Conservation (phyloP, 2,113 vertebrate genomes). For the Nycticebus coucang region DNA sequence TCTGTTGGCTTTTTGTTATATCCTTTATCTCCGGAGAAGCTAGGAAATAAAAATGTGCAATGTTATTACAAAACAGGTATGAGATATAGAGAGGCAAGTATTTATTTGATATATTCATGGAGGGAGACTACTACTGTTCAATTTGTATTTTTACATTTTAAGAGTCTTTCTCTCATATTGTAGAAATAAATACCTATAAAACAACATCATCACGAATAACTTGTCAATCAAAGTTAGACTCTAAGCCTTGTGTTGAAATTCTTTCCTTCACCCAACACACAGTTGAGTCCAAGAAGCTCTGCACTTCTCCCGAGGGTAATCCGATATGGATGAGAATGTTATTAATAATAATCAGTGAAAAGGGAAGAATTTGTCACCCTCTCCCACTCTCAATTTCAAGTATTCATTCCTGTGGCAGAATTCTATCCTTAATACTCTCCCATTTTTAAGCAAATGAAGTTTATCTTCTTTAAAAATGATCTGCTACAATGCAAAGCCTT, state of each 20-base stretch:
- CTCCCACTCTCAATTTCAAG: not conserved
- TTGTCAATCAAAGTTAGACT: not conserved
- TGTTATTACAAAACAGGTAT: not conserved
- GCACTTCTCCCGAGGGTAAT: not conserved
- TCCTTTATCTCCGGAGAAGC: not conserved
- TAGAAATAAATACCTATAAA: not conserved
- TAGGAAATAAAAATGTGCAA: not conserved
- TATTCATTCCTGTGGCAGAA: not conserved
- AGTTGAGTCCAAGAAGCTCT: not conserved
- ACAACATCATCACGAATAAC: not conserved
- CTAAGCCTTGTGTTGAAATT: not conserved
- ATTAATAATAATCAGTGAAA: not conserved
- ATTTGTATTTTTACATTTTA: not conserved
- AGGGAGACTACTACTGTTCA: not conserved
- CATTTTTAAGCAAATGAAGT: conserved; percentile 34
- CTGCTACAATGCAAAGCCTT: conserved; percentile 24
- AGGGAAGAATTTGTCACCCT: not conserved
- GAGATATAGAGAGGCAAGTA: not conserved
- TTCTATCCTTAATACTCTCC: not conserved
- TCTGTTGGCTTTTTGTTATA: not conserved
- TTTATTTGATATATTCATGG: not conserved
- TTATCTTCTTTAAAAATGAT: conserved; percentile 23
- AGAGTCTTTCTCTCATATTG: not conserved
- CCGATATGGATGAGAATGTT: not conserved
- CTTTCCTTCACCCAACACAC: not conserved